Evolutionary conservation across 2,888 invertebrate genomes (phyloP).

Genomic region (Hydriomena furcata): DNA sequence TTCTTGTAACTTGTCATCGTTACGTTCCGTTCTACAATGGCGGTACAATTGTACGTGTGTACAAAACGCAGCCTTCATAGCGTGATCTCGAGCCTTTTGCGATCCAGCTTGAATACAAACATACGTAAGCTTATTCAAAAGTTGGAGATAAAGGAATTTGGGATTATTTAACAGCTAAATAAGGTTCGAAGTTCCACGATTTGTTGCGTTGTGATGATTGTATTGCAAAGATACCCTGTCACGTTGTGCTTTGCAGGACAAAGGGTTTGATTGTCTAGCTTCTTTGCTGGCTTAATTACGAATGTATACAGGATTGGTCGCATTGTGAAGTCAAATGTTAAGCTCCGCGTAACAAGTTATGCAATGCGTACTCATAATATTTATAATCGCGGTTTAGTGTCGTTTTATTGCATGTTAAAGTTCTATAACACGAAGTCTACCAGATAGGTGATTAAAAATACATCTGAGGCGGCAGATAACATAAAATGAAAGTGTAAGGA

Average conservation of each 20-base stretch:
- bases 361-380: conserved; percentile 26
- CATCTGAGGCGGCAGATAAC: neutral
- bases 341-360: conserved; percentile 30
- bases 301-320: conserved; percentile 48
- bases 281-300: conserved; percentile 63
- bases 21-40: conserved; percentile 57
- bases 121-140: conserved; percentile 27
- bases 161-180: conserved; percentile 24
- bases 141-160: neutral
- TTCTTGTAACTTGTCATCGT: conserved; percentile 63
- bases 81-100: conserved; percentile 72
- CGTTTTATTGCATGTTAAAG: conserved; percentile 12
- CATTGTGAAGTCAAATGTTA: conserved; percentile 49
- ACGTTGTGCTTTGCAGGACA: conserved; percentile 55
- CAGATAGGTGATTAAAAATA: conserved; percentile 5
- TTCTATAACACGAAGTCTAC: neutral
- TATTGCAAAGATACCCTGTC: conserved; percentile 49
- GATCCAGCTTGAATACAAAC: conserved; percentile 46
- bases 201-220: conserved; percentile 30
- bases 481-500: conserved; percentile 5
- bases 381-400: conserved; percentile 31
- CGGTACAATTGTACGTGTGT: conserved; percentile 64
- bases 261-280: conserved; percentile 60
- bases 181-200: conserved; percentile 29
- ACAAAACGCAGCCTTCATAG: conserved; percentile 58